A percentile compares a stretch with the other conserved stretches of the same genome.
These are phyloP conservation scores for Tor tambroides DNA, from an alignment of 2,113 vertebrate genomes.

Conservation along the genomic window DNA sequence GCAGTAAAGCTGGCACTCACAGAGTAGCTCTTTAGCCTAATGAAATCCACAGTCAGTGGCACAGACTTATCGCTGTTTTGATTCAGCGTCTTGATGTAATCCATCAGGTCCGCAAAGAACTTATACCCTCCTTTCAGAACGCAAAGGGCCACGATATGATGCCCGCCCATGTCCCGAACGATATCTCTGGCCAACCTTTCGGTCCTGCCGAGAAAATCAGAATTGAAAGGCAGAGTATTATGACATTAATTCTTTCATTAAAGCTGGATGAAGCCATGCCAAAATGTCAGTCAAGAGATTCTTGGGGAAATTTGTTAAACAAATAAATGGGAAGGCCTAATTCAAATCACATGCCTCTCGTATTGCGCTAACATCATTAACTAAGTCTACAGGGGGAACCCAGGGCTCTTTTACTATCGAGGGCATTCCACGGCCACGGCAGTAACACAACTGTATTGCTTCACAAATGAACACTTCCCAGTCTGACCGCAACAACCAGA, in stretches of 20 bases:
- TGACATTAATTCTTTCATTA: not conserved
- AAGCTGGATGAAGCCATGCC: not conserved
- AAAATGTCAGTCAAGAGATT: not conserved
- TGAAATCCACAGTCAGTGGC: conserved; percentile 85
- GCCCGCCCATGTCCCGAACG: conserved; percentile 81
- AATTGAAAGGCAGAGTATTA: not conserved
- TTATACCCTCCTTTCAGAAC: conserved; percentile 88
- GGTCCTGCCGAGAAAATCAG: conserved; percentile 71
- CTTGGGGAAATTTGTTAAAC: conserved; percentile 49
- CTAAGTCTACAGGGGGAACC: conserved; percentile 23
- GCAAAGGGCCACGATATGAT: conserved; percentile 84
- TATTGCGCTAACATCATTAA: conserved; percentile 28
- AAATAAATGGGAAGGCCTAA: conserved; percentile 35
- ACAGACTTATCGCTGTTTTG: conserved; percentile 83
- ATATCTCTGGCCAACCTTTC: conserved; percentile 85
- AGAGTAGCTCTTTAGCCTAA: conserved; percentile 83
- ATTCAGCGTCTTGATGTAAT: conserved; percentile 85
- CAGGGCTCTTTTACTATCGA: not conserved
- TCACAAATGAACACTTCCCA: not conserved
- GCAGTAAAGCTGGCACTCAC: conserved; percentile 69
- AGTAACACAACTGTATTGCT: not conserved
- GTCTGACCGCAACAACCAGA: not conserved
- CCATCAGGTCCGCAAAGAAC: conserved; percentile 87
- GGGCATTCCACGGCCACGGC: not conserved
- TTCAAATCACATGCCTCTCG: conserved; percentile 46